Evolutionary conservation across 2,888 invertebrate genomes (phyloP), one percentile per base, ranked within the genome.

Genomic region (Metalampra italica): DNA sequence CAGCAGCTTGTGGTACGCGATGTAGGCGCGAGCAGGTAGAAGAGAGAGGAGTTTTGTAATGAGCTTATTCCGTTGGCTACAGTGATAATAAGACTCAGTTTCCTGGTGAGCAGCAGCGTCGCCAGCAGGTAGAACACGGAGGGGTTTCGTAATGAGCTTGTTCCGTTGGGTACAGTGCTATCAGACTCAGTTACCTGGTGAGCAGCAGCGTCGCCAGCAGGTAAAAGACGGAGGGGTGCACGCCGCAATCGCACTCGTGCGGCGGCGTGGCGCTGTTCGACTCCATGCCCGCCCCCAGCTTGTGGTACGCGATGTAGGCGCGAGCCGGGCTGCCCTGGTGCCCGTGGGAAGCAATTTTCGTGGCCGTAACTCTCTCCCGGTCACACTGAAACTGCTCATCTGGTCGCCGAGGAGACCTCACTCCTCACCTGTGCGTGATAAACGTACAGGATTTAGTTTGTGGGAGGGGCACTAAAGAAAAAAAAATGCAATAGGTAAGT

Each of bases 1-100:
- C n/a, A n/a, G n/a, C n/a, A 90, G 83, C 62, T 93, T 66, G 92
- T 95, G 89, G 93, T 91, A 70, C 92, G 90, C 71, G 92, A 89
- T 72, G 90, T 92, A 88, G 70, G 88, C 89, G 62, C 88, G 84
- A 64, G 84, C 87, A 66, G 88, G 88, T 2, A 32, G 30, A 5
- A 30, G 8, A 30, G n/a, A n/a, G n/a, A n/a, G n/a, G n/a, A n/a
- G n/a, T n/a, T n/a, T n/a, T n/a, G n/a, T n/a, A n/a, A n/a, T n/a
- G n/a, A n/a, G 30, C 30, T 8, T 30, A 5, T 30, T 7, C 30
- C 8, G 8, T 30, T 7, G 8, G 30, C 7, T 8, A 30, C 30
- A 8, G 30, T 5, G 30, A 30, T 30, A 30, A 30, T 30, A 30
- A 7, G 30, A 30, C 8, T 5, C 8, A 30, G 30, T 30, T 5